Base-by-base conservation (phyloP, 2,888 invertebrate genomes). In the Pseudococcus longispinus region DNA sequence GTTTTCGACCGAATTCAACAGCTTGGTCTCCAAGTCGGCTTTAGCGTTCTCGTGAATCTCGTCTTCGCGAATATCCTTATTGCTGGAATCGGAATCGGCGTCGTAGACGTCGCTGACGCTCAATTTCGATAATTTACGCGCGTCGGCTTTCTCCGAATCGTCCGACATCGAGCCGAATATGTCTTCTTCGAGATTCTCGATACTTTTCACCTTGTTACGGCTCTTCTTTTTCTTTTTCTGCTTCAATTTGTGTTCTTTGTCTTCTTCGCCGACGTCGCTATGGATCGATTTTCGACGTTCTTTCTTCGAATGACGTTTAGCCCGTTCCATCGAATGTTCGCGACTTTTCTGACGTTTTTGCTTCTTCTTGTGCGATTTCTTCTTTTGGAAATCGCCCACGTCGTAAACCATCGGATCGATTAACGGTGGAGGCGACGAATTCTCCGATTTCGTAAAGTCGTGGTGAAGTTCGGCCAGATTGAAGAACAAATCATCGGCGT, bases 161-260 rank as follows among this genome's bases (percentile, higher is more conserved):
- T 95, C 96, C 0, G 96, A 96, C 88, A 96, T 92, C 15, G 96
- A 95, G 0, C 96, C 96, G 91, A 96, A 96, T 88, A 96, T 96
- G 89, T 96, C 96, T 90, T 96, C 83, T 70, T 86, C 86, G 13
- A 86, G 77, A 80, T 80, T 86, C 51, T 86, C 86, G 20, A 86
- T 37, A 13, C 77, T 86, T 80, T 80, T 86, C 9, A 80, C 77
- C 37, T 86, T 86, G 42, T 77, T 55, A 11, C 86, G 86, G 44
- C 46, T 86, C 37, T 84, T 84, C 65, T 84, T 84, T 23, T 86
- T 86, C 86, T 86, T 86, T 15, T 86, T 86, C 37, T 51, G 44
- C 55, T 86, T 86, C 29, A 77, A 15, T 32, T 80, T 77, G 18
- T 80, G 86, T 32, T 86, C 80, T 20, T 77, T 86, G 29, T 86